Percentiles rank a stretch among this genome's conserved stretches.
phyloP scores from a whole-genome alignment of 1,140 invertebrate species.

The Halictus rubicundus region DNA sequence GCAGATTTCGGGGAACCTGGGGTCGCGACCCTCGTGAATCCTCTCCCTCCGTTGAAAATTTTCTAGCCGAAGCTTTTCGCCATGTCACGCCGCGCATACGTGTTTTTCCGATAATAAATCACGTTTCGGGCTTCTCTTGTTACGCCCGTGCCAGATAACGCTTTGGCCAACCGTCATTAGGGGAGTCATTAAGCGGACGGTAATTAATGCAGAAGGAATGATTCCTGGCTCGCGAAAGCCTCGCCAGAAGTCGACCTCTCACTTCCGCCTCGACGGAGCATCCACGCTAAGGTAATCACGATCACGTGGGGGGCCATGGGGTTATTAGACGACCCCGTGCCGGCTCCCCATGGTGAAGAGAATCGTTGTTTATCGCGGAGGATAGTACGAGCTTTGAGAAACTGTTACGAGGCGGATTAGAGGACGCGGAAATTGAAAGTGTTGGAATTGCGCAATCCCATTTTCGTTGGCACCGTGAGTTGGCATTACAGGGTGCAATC shows the following conservation, averaged over 20 bases:
- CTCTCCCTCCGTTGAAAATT: constrained; percentile 1
- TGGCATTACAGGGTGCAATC: too few species aligned
- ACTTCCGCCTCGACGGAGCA: constrained; percentile 16
- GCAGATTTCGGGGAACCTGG: constrained; percentile 46
- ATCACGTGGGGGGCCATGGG: constrained; percentile 15
- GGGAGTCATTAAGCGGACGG: constrained; percentile 60
- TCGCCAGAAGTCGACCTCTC: constrained; percentile 31
- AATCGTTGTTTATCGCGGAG: constrained; percentile 16
- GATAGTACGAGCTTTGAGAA: too few species aligned
- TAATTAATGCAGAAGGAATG: constrained; percentile 69
- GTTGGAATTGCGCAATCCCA: too few species aligned
- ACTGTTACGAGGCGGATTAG: too few species aligned
- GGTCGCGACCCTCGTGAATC: background rate
- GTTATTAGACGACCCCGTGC: constrained; percentile 15
- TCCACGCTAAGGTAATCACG: constrained; percentile 36
- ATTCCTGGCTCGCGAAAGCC: constrained; percentile 43
- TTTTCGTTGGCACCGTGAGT: too few species aligned
- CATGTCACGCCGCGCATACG: constrained; percentile 36
- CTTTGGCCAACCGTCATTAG: constrained; percentile 57
- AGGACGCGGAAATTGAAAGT: too few species aligned
- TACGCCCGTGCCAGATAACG: constrained; percentile 52
- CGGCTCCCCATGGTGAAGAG: background rate
- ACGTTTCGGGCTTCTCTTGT: constrained; percentile 60
- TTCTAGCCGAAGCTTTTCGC: constrained; percentile 28
- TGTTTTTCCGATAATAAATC: constrained; percentile 65